These are phyloP conservation scores for Volucella bombylans DNA, from an alignment of 2,888 invertebrate species.

Conservation along the genomic window DNA sequence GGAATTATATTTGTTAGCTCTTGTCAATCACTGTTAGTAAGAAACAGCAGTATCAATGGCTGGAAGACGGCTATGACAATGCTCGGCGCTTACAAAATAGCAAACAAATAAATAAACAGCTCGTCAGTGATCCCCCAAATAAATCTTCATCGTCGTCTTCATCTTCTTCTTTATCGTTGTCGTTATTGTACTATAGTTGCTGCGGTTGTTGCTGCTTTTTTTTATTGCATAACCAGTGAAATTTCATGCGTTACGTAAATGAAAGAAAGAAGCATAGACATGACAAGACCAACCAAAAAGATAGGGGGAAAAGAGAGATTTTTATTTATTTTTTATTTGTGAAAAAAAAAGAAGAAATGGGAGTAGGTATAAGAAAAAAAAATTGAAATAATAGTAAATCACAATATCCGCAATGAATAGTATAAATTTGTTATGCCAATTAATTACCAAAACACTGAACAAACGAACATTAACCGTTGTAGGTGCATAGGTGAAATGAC, in stretches of 20 bases:
- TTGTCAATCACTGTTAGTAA: conserved; percentile 31
- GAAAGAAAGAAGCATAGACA: conserved; percentile 28
- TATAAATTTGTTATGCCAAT: conserved; percentile 52
- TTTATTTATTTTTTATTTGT: too few species aligned
- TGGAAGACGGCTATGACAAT: not conserved
- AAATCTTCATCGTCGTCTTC: conserved; percentile 49
- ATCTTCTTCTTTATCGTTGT: conserved; percentile 18
- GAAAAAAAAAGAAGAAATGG: conserved; percentile 18
- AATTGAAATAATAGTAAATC: conserved; percentile 45
- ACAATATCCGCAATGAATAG: conserved; percentile 23
- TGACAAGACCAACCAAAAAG: conserved; percentile 38
- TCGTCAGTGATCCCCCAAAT: conserved; percentile 53
- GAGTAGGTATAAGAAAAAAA: conserved; percentile 61
- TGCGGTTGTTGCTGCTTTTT: conserved; percentile 39
- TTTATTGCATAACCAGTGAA: conserved; percentile 73
- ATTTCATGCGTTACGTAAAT: conserved; percentile 73
- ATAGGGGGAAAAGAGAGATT: conserved; percentile 1
- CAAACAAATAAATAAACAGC: conserved; percentile 58
- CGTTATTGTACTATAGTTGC: conserved; percentile 17
- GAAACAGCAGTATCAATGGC: conserved; percentile 14
- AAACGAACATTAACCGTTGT: too few species aligned
- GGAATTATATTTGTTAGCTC: not conserved
- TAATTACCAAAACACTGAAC: conserved; percentile 1
- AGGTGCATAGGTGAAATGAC: not conserved
- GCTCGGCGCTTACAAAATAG: conserved; percentile 60